A percentile compares a stretch with the other conserved stretches of the same genome.
These are phyloP conservation scores for Gibbula magus DNA, from an alignment of 2,888 invertebrate genomes.

Conservation along the genomic window DNA sequence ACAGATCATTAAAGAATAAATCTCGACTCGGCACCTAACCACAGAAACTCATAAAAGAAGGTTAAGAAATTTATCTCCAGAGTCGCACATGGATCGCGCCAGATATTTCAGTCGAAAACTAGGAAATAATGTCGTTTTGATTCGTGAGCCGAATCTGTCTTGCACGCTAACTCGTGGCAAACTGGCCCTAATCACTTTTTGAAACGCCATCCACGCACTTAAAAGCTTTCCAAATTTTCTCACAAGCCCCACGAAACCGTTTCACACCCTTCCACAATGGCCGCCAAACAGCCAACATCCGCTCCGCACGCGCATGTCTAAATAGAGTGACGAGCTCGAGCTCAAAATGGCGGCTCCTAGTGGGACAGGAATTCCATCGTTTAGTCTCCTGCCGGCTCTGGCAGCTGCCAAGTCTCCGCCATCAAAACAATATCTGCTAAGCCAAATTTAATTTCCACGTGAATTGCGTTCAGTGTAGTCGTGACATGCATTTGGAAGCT, in stretches of 20 bases:
- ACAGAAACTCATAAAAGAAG: neutral
- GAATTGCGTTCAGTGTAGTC: slow-evolving; percentile 32
- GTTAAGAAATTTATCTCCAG: neutral
- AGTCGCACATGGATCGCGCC: neutral
- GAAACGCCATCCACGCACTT: slow-evolving; percentile 2
- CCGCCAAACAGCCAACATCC: slow-evolving; percentile 3
- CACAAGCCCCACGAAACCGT: slow-evolving; percentile 12
- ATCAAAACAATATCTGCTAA: slow-evolving; percentile 43
- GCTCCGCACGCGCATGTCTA: slow-evolving; percentile 17
- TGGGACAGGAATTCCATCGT: slow-evolving; percentile 21
- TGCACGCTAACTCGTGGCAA: slow-evolving; percentile 3
- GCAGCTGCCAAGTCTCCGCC: slow-evolving; percentile 38
- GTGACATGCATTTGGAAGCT: slow-evolving; percentile 41
- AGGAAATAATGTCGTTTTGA: slow-evolving; percentile 4
- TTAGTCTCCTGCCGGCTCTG: neutral
- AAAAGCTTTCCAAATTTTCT: slow-evolving; percentile 23
- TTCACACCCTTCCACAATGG: slow-evolving; percentile 11
- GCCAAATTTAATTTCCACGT: slow-evolving; percentile 48
- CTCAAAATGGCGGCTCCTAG: neutral
- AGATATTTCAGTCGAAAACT: neutral
- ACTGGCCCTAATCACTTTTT: slow-evolving; percentile 1
- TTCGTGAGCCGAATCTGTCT: neutral
- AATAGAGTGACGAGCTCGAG: slow-evolving; percentile 14
- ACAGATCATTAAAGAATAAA: too few species aligned
- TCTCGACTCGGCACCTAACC: neutral